phyloP scores from a whole-genome alignment of 2,113 vertebrate species.

The Tinamus guttatus region DNA sequence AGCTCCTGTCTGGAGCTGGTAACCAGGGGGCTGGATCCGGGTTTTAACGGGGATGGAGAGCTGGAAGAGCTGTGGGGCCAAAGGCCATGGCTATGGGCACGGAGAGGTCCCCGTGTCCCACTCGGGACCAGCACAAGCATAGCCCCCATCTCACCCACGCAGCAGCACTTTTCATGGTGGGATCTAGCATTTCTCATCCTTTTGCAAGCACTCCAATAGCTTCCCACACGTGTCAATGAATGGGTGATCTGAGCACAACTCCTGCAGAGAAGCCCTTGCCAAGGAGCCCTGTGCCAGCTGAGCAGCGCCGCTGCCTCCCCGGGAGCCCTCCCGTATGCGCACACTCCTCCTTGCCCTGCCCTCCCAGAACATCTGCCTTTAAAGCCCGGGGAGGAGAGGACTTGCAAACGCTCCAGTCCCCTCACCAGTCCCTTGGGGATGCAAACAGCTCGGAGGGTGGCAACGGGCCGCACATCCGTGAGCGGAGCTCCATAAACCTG shows the following conservation, averaged over 20 bases:
- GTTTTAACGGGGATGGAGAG: not conserved
- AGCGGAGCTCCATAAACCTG: no score
- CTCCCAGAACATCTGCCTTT: not conserved
- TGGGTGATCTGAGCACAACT: not conserved
- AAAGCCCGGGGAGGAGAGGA: not conserved
- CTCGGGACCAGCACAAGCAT: accelerated
- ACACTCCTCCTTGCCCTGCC: not conserved
- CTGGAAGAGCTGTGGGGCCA: not conserved
- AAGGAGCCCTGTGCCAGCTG: accelerated
- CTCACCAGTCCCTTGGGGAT: not conserved
- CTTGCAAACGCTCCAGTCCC: not conserved
- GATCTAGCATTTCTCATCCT: accelerated
- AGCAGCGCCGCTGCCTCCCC: not conserved
- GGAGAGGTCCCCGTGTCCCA: not conserved
- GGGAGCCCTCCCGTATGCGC: not conserved
- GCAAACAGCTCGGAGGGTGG: accelerated
- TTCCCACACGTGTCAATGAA: not conserved
- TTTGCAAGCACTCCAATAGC: not conserved
- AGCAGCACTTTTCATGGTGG: not conserved
- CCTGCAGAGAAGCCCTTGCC: not conserved
- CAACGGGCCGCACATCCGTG: accelerated
- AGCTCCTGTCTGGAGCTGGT: not conserved
- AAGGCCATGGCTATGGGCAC: accelerated
- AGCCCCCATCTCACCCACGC: not conserved
- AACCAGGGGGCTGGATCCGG: not conserved